These are phyloP conservation scores for Zalophus californianus DNA, from an alignment of 2,797 vertebrate species.

Conservation along the genomic window DNA sequence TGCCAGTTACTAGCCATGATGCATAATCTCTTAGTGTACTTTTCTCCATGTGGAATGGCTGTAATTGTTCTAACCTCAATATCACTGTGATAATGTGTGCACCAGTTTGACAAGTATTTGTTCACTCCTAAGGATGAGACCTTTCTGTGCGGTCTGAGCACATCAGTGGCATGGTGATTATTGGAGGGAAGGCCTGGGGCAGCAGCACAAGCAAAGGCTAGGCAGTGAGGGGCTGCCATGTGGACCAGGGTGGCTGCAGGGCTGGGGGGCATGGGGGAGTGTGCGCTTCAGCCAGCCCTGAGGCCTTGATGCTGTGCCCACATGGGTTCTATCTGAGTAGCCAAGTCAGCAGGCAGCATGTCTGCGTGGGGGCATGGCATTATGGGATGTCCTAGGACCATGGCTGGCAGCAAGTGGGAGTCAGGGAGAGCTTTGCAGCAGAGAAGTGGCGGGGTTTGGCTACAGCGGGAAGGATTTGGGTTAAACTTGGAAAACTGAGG, in stretches of 20 bases:
- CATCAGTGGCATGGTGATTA: accelerated
- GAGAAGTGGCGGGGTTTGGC: neutral
- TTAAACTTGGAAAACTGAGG: neutral
- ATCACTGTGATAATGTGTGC: accelerated
- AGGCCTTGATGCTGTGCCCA: no score
- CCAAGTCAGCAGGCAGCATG: accelerated
- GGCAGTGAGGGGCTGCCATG: accelerated
- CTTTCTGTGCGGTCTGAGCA: accelerated
- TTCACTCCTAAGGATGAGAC: accelerated
- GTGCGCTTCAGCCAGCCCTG: accelerated
- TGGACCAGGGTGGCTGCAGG: accelerated
- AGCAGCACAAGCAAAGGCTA: neutral
- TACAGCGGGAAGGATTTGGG: neutral
- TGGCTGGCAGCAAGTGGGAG: neutral
- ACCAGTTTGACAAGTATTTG: no score
- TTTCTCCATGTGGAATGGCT: neutral
- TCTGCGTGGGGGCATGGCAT: neutral
- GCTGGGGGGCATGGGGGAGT: accelerated
- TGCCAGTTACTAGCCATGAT: accelerated
- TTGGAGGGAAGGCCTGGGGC: neutral
- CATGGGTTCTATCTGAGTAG: accelerated
- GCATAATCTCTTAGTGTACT: accelerated
- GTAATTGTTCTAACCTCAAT: accelerated
- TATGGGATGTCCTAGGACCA: neutral
- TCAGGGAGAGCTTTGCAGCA: neutral